phyloP scores from a whole-genome alignment of 2,797 vertebrate species.

The Tolypeutes matacus region DNA sequence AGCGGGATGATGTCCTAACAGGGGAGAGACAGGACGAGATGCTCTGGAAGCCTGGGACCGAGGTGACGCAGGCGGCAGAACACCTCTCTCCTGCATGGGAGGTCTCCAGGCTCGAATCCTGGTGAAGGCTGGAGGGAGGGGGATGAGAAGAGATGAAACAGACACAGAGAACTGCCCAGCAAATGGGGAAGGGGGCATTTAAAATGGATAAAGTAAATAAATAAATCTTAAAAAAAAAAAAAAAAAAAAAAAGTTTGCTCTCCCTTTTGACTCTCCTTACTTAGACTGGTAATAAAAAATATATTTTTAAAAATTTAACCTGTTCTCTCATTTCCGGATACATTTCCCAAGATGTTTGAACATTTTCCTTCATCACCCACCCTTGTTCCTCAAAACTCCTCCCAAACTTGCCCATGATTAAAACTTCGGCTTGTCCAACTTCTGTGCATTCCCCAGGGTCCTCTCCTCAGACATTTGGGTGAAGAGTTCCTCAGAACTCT shows the following conservation, averaged over 20 bases:
- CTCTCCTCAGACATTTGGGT: neutral
- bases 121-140: no score
- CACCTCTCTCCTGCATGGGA: no score
- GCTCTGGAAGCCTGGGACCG: no score
- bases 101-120: no score
- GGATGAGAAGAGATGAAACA: no score
- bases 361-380: neutral
- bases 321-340: neutral
- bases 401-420: neutral
- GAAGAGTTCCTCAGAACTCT: slow-evolving; percentile 50
- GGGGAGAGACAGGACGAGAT: no score
- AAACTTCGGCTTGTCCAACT: neutral
- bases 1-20: no score
- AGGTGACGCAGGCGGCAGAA: no score
- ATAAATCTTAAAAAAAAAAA: no score
- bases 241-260: slow-evolving; percentile 8
- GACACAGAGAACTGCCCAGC: no score
- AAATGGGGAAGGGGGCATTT: no score
- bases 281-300: neutral
- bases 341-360: slow-evolving; percentile 38
- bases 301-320: neutral
- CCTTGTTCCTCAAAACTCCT: neutral
- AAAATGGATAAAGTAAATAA: no score
- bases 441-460: neutral
- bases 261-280: neutral